Evolutionary conservation across 2,113 vertebrate genomes (phyloP), one percentile per base, ranked within the genome.

Genomic region (Syngnathus typhle): DNA sequence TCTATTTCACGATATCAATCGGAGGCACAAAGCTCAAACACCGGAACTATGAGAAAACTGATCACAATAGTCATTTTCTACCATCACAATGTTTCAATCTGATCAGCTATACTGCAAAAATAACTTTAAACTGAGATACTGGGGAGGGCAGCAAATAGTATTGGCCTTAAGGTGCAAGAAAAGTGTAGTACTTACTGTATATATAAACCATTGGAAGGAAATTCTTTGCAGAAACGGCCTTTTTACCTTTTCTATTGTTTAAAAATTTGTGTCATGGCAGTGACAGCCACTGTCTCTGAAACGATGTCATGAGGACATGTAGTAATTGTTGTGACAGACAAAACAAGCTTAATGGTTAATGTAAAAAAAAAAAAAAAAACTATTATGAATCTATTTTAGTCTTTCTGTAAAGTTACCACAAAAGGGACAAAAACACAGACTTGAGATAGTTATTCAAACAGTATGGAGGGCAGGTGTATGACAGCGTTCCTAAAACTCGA

Each of bases 401-500:
- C 27, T 27, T 58, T 58, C 13, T 58, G 27, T 27, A 27, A 63
- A 15, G 44, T 46, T 46, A 44, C 19, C 47, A 54, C 32, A 65
- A 52, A 65, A 65, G n/a, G 39, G 60, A 44, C 39, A 62, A 27
- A 43, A 62, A 60, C 65, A 65, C 69, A 63, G 67, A 55, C 69
- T 75, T 68, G 43, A 75, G 68, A 51, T 76, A 81, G 58, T 60
- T 76, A 71, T 70, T 68, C 49, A 76, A 85, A 81, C 59, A 67
- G 39, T 32, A 43, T 21, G 10, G 41, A 49, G 69, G 63, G 66
- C 70, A 82, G 71, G 64, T 38, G 76, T 68, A 70, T 73, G 71
- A 62, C 60, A 8, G 41, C 41, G 16, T 62, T 44, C 68, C 92
- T 93, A 99, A 89, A 99, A 99, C 86, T 99, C 97, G 0, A 99